Evolutionary conservation across 2,888 invertebrate species (phyloP), one percentile per base, ranked within the genome.

Genomic region (Trissolcus brochymenae): DNA sequence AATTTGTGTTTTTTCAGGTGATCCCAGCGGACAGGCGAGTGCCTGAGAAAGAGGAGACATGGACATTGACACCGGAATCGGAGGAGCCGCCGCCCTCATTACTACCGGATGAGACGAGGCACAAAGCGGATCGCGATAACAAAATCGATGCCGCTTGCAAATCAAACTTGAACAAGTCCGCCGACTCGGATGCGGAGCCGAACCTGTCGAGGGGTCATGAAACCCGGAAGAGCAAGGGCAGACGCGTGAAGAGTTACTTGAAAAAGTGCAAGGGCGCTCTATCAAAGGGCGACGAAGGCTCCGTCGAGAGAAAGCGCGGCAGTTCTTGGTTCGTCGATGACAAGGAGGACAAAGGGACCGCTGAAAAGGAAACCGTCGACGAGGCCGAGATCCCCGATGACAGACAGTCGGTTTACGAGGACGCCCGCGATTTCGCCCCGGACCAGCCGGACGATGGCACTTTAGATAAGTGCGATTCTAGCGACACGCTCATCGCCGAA

Each of bases 201-300:
- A 87, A 85, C 57, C 71, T 89, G 17, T 82, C 85, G 0, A 86
- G 90, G 6, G 85, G 87, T 46, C 86, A 87, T 70, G 91, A 91
- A 80, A 87, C 86, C 11, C 89, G 91, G 11, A 90, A 91, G 82
- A 91, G 91, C 82, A 91, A 90, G 84, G 89, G 91, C 14, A 91
- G 91, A 82, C 89, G 90, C 57, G 91, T 91, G 19, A 91, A 91
- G 84, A 91, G 90, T 78, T 91, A 91, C 82, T 83, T 91, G 59
- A 90, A 90, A 81, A 89, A 87, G 57, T 91, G 91, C 82, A 91
- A 91, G 84, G 91, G 90, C 62, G 91, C 89, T 0, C 82, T 91
- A 6, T 87, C 87, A 35, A 84, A 83, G 50, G 80, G 79, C 59
- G 85, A 82, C 19, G 88, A 88, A 65, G 73, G 75, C 14, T 79